phyloP scores from a whole-genome alignment of 2,888 invertebrate genomes.

The Trichogramma evanescens region DNA sequence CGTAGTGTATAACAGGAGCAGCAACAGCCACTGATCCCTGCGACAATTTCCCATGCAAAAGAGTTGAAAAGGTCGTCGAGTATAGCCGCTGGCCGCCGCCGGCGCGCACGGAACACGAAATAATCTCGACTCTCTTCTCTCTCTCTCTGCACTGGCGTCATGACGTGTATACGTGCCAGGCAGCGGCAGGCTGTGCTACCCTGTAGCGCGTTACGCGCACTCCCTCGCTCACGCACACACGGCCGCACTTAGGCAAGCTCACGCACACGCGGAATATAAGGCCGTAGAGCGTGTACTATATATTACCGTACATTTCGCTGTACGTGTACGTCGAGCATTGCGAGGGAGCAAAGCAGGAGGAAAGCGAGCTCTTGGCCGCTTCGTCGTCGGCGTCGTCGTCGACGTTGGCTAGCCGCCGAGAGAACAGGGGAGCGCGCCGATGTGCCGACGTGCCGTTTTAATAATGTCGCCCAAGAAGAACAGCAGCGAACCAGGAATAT shows the following conservation, averaged over 20 bases:
- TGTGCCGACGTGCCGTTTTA: slow-evolving; percentile 40
- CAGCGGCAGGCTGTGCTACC: slow-evolving; percentile 2
- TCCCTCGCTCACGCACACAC: too few species aligned
- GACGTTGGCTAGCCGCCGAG: not conserved
- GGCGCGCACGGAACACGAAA: slow-evolving; percentile 8
- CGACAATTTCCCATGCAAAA: slow-evolving; percentile 40
- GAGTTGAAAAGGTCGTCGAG: slow-evolving; percentile 33
- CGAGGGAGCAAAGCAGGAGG: slow-evolving; percentile 19
- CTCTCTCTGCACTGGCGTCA: too few species aligned
- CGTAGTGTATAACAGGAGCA: not conserved
- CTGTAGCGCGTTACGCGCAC: too few species aligned
- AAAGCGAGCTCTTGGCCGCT: slow-evolving; percentile 21
- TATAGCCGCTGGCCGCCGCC: slow-evolving; percentile 6
- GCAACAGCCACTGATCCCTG: slow-evolving; percentile 19
- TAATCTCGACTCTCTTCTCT: not conserved
- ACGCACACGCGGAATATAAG: too few species aligned
- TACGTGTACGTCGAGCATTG: not conserved
- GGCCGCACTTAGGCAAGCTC: too few species aligned
- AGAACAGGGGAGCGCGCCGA: slow-evolving; percentile 12
- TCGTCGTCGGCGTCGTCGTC: slow-evolving; percentile 3
- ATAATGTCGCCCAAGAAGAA: slow-evolving; percentile 33
- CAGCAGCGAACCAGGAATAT: not conserved
- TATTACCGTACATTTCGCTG: too few species aligned
- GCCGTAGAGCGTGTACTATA: too few species aligned
- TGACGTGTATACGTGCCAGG: not conserved